Evolutionary conservation across 2,888 invertebrate species (phyloP).

Genomic region (Apamea crenata): DNA sequence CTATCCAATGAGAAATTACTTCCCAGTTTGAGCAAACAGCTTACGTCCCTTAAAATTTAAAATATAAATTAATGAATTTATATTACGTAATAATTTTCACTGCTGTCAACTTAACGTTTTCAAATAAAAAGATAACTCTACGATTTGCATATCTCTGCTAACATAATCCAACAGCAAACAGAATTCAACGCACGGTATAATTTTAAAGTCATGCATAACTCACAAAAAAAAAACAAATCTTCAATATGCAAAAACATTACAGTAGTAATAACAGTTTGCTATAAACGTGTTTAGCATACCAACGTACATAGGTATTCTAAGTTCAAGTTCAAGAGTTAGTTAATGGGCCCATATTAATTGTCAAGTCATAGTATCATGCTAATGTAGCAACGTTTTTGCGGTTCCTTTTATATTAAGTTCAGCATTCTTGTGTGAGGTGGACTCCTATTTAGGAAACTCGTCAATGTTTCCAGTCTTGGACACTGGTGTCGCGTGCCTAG

Average conservation of each 20-base stretch:
- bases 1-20: background rate
- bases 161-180: background rate
- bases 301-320: conserved; percentile 29
- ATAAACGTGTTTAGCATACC: conserved; percentile 46
- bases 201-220: conserved; percentile 10
- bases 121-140: background rate
- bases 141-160: conserved; percentile 10
- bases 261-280: conserved; percentile 25
- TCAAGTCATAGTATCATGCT: conserved; percentile 62
- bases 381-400: conserved; percentile 66
- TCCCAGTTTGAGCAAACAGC: background rate
- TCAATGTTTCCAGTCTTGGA: conserved; percentile 75
- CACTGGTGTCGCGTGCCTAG: conserved; percentile 80
- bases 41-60: too few species aligned
- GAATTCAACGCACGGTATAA: background rate
- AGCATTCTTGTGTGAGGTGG: conserved; percentile 74
- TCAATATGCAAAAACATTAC: conserved; percentile 15
- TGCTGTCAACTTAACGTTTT: background rate
- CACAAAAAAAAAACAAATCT: conserved; percentile 5
- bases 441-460: conserved; percentile 83
- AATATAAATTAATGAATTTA: too few species aligned
- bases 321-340: conserved; percentile 40
- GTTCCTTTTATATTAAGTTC: conserved; percentile 75
- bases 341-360: conserved; percentile 61
- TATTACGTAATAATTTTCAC: too few species aligned